Percentiles rank a stretch among this genome's conserved stretches.
Conservation (phyloP, 2,797 vertebrate species). For the Tenualosa thibaudeaui region DNA sequence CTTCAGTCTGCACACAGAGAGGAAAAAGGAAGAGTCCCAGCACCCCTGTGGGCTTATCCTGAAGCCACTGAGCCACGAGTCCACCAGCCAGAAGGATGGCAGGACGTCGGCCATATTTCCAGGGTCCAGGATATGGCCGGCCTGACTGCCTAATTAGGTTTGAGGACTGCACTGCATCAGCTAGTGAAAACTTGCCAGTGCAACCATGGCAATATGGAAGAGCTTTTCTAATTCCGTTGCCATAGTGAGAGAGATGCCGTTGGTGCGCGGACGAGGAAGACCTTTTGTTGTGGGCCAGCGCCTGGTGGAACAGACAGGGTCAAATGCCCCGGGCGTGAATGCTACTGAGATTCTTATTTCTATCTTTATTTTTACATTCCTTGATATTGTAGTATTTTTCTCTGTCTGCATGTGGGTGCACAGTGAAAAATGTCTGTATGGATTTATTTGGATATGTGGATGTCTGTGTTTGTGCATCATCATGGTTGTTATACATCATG, state of each 20-base stretch:
- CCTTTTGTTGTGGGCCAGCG: neutral
- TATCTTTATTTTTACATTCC: too few relatives aligned
- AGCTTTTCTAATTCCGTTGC: neutral
- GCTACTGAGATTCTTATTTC: too few relatives aligned
- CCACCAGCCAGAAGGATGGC: neutral
- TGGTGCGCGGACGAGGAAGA: neutral
- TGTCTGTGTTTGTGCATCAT: neutral
- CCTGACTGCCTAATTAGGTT: constrained; percentile 25
- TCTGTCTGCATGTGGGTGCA: too few relatives aligned
- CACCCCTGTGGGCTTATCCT: neutral
- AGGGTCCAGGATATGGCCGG: neutral
- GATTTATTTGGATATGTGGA: too few relatives aligned
- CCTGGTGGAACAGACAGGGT: neutral
- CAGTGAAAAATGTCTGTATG: too few relatives aligned
- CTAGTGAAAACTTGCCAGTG: neutral
- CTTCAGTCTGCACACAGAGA: neutral
- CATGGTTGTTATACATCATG: too few relatives aligned
- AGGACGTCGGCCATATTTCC: neutral
- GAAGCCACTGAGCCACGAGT: neutral
- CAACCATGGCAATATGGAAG: neutral
- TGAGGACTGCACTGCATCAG: neutral
- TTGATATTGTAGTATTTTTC: too few relatives aligned
- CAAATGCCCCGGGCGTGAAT: neutral
- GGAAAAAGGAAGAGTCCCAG: neutral
- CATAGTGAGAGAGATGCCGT: neutral